Conservation (phyloP, 2,113 vertebrate genomes). For the Grammomys surdaster region DNA sequence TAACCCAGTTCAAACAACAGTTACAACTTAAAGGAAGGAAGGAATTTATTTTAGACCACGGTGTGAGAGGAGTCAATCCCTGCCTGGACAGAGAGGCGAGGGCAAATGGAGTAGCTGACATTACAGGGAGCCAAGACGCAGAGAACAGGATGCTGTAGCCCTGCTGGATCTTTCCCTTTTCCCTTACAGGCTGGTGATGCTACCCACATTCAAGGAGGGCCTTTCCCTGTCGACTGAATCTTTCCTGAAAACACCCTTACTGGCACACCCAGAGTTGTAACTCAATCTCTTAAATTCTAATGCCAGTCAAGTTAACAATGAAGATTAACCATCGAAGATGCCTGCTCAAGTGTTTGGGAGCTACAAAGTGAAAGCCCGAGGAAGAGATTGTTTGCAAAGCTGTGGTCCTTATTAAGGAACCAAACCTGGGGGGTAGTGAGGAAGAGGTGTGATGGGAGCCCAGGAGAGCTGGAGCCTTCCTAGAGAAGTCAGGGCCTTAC, state of each 20-base stretch:
- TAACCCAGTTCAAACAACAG: neutral
- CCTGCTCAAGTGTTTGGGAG: too few relatives aligned
- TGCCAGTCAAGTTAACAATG: neutral
- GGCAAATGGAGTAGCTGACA: neutral
- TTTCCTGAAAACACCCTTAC: neutral
- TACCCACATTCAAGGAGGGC: neutral
- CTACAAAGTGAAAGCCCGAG: neutral
- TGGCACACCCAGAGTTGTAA: neutral
- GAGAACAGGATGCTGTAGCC: too few relatives aligned
- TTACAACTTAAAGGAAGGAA: neutral
- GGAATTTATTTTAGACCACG: neutral
- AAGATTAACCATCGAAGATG: neutral
- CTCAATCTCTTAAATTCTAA: neutral
- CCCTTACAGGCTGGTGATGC: neutral
- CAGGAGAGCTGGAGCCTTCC: neutral
- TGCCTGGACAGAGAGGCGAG: too few relatives aligned
- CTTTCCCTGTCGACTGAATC: neutral
- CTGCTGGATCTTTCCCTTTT: neutral
- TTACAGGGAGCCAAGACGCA: neutral
- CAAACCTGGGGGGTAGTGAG: neutral
- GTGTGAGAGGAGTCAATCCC: neutral
- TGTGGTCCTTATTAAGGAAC: neutral
- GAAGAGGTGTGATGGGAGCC: neutral
- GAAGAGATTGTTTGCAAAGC: neutral
- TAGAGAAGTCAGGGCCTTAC: neutral